Base-by-base conservation (phyloP, 64 coral and sea anemone species). In the Platygyra sinensis region DNA sequence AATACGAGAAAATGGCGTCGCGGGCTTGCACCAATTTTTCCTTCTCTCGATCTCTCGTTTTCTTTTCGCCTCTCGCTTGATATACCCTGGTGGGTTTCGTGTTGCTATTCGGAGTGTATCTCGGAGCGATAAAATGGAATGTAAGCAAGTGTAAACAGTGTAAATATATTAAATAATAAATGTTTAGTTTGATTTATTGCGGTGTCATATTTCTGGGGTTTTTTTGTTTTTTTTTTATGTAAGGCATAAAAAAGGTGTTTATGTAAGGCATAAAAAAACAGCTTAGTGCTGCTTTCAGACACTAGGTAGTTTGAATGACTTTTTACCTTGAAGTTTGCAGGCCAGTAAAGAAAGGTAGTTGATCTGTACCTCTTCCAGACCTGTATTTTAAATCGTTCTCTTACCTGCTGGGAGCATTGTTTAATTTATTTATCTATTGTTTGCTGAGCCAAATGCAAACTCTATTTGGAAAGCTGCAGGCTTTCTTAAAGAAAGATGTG, bases 81-180 rank as follows among this genome's bases (percentile, higher is more conserved):
- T 20, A 69, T 69, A 11, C 10, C 2, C 7, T 27, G 19, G 0
- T 10, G 10, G 22, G 10, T 1, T 25, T n/a, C 10, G 20, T 69
- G 65, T 2, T 57, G 29, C 65, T 69, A 5, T 25, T n/a, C 10
- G n/a, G 4, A 69, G 20, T 69, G 63, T 69, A 69, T 10, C 22
- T 7, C 25, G 25, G 9, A 27, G 10, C 20, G 65, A 69, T 69
- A 10, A 10, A 27, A 69, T 20, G n/a, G 5, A 25, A n/a, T 29
- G 65, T 69, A 25, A 69, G 65, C 65, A 22, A 27, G 25, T 25
- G 65, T 69, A 69, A 69, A 69, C 65, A 69, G 25, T 69, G 65
- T 69, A 69, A 69, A 69, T 69, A 69, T 69, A 69, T 67, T 11
- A 69, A 69, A 69, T 11, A 69, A 69, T 10, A 69, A 69, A 69